Evolutionary conservation across 92 coral and sea anemone species (phyloP), one percentile per base, ranked within the genome.

Genomic region (Hydrozoanthus gracilis): DNA sequence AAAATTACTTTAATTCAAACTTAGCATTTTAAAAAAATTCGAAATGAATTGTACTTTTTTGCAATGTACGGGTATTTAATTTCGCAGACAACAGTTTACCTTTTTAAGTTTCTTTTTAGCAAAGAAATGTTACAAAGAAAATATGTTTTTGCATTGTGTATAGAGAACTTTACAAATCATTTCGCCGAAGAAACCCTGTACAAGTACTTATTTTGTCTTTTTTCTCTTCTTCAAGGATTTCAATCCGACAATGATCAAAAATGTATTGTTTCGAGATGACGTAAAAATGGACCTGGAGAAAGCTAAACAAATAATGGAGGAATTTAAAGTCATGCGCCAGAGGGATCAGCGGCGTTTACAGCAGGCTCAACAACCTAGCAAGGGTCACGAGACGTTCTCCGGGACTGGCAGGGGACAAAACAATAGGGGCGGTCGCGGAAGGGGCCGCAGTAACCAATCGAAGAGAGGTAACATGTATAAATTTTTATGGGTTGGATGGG

Each of bases 241-340:
- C 4, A 86, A 86, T 17, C 67, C 70, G 4, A 52, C 82, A 14
- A 86, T 82, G 17, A 89, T 92, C 44, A 86, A 51, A 62, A 83
- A 79, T 73, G 76, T 89, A 27, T 79, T 92, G 16, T 48, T 17
- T 11, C 90, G 92, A 14, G 94, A 89, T 10, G 94, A 92, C 69
- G 92, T 92, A 3, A 82, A 75, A 17, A 90, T 92, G 56, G 82
- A 86, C 67, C 10, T 89, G 51, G 68, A 69, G 7, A 82, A 68
- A 55, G 94, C 94, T 5, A 60, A 11, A n/a, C 14, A 48, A 44
- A 1, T 66, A 20, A 48, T 67, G 48, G 77, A 82, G 47, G 86
- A 82, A 49, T 67, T 66, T 39, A 76, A 27, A 66, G 77, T 60
- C 70, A 58, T 58, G 71, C 71, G 77, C 8, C 55, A 70, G n/a